Base-by-base conservation (phyloP, 2,888 invertebrate species). In the Hirtodrosophila histrioides region DNA sequence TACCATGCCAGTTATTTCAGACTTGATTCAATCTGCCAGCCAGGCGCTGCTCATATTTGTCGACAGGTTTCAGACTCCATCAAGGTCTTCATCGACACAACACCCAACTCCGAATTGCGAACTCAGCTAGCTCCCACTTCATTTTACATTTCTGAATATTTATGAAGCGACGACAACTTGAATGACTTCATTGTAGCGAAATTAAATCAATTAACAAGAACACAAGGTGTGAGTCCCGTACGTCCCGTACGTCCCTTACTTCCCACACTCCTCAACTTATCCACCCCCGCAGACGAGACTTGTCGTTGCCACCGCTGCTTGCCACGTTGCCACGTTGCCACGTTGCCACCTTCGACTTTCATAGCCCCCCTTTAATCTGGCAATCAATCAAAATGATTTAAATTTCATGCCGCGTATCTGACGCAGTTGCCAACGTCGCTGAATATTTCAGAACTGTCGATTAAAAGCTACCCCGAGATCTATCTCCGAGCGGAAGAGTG, bases 311-410 rank as follows among this genome's bases (percentile, higher is more conserved):
- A 69, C 55, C 58, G 40, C 36, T 33, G 43, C 53, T 29, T 36
- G 61, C 36, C 40, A 37, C 33, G 5, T 8, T 35, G 35, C 46
- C 57, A 41, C 11, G n/a, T 29, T 36, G 61, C 36, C 40, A 37
- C 33, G 40, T 51, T 57, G 58, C 64, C 43, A 51, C 31, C 31
- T 31, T 3, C 31, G 31, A 49, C 54, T 50, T 35, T 45, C 56
- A 56, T 43, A 31, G 68, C 12, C 57, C 60, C 54, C 41, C 44
- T 57, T 65, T 89, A 88, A 89, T 89, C 89, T 80, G 54, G 76
- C 88, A 86, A 89, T 89, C 89, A 88, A 89, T 89, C 89, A 88
- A 88, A 89, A 82, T 89, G 82, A 89, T 89, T 89, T 88, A 78
- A 89, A 88, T 88, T 89, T 83, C 79, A 80, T 80, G 75, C 78